These are phyloP conservation scores for Octopus sinensis DNA, from an alignment of 1,140 invertebrate species.

Conservation along the genomic window DNA sequence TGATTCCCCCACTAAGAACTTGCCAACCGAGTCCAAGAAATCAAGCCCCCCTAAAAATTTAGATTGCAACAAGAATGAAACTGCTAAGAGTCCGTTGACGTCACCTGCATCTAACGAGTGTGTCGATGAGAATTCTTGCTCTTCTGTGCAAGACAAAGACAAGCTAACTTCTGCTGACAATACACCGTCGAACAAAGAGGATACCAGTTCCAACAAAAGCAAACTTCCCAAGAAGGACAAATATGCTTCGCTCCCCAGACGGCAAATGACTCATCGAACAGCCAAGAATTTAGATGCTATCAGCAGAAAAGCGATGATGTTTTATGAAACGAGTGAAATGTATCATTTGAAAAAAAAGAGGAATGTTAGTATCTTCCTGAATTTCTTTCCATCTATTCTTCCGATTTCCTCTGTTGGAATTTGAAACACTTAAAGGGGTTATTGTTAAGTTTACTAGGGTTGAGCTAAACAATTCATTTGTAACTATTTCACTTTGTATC, in stretches of 20 bases:
- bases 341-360: constrained; percentile 33
- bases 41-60: no score
- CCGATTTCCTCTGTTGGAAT: no score
- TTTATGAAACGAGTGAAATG: constrained; percentile 48
- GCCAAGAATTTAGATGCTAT: constrained; percentile 51
- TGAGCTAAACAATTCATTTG: no score
- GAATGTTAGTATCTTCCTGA: not conserved
- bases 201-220: not conserved
- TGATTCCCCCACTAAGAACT: not conserved
- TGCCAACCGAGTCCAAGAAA: constrained; percentile 2
- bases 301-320: constrained; percentile 47
- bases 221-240: constrained; percentile 18
- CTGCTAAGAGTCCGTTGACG: not conserved
- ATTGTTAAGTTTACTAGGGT: no score
- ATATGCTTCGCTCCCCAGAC: constrained; percentile 38
- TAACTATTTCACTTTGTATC: no score
- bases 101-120: constrained; percentile 17
- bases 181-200: not conserved
- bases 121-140: constrained; percentile 9
- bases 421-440: no score
- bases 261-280: constrained; percentile 40
- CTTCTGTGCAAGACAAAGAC: not conserved
- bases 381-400: not conserved
- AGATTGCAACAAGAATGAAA: no score
- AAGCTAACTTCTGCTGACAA: not conserved